Conservation (phyloP, 2,888 invertebrate species). For the Hydrotaea diabolus region DNA sequence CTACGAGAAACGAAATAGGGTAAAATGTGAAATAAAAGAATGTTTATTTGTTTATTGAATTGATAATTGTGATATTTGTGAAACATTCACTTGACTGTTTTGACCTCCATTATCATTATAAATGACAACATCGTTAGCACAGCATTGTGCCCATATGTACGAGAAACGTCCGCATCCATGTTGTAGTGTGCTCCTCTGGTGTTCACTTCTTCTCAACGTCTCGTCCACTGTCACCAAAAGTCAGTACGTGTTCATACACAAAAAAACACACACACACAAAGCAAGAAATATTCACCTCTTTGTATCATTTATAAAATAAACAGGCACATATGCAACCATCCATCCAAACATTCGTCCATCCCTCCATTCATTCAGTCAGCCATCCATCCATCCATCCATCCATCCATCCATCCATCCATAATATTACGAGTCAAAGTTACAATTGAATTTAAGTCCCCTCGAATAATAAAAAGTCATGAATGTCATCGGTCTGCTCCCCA, state of each 20-base stretch:
- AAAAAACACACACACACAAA: background rate
- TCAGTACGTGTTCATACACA: background rate
- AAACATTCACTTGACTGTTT: conserved; percentile 78
- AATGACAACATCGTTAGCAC: conserved; percentile 67
- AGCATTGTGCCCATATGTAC: conserved; percentile 16
- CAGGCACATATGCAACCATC: background rate
- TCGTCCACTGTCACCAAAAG: too few relatives aligned
- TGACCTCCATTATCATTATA: conserved; percentile 79
- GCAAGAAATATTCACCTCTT: too few relatives aligned
- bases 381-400: conserved; percentile 1
- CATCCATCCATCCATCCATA: conserved; percentile 47
- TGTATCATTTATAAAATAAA: background rate
- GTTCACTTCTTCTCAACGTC: background rate
- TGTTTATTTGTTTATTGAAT: conserved; percentile 70
- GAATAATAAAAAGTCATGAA: conserved; percentile 67
- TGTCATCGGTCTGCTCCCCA: conserved; percentile 51
- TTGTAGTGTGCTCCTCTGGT: background rate
- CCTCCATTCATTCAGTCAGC: background rate
- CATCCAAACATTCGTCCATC: background rate
- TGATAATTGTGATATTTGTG: conserved; percentile 76
- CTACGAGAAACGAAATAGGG: background rate
- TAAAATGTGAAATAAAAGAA: background rate
- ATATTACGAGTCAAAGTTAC: conserved; percentile 68
- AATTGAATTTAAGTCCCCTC: conserved; percentile 69
- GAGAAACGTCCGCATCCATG: background rate